Conservation (phyloP, 2,888 invertebrate genomes). For the Drosophila histrio region DNA sequence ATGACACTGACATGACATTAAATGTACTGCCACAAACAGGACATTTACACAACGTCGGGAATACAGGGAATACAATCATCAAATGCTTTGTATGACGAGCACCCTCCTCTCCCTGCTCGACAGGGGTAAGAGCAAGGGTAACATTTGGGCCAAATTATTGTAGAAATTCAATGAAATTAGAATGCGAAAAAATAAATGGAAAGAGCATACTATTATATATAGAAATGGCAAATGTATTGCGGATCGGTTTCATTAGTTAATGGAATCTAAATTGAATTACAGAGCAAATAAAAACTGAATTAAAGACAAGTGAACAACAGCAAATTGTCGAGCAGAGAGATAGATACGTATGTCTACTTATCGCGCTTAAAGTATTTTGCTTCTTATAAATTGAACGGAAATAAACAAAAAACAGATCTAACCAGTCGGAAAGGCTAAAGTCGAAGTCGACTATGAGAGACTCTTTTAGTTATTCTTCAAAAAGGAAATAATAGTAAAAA, state of each 20-base stretch:
- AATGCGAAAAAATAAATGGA: constrained; percentile 49
- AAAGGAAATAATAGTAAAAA: no score
- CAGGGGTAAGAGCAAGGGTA: constrained; percentile 35
- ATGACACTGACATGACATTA: constrained; percentile 69
- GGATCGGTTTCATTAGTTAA: constrained; percentile 68
- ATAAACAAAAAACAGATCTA: no score
- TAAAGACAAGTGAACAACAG: constrained; percentile 14
- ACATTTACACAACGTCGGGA: constrained; percentile 27
- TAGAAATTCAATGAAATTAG: constrained; percentile 75
- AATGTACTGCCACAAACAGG: constrained; percentile 42
- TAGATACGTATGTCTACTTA: constrained; percentile 21
- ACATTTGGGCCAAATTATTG: constrained; percentile 67
- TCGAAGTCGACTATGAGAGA: no score
- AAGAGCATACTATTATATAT: constrained; percentile 20
- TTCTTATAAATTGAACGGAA: background rate
- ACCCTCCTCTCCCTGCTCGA: background rate
- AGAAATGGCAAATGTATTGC: constrained; percentile 22
- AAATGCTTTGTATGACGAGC: constrained; percentile 49
- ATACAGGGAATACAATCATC: constrained; percentile 41
- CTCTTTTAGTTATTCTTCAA: no score
- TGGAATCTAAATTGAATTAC: constrained; percentile 51
- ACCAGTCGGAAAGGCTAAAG: no score
- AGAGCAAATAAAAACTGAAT: constrained; percentile 39
- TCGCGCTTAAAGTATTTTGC: constrained; percentile 19
- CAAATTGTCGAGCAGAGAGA: background rate